Percentiles rank a stretch among this genome's conserved stretches.
phyloP scores from a whole-genome alignment of 2,113 vertebrate species.

The Choloepus hoffmanni region DNA sequence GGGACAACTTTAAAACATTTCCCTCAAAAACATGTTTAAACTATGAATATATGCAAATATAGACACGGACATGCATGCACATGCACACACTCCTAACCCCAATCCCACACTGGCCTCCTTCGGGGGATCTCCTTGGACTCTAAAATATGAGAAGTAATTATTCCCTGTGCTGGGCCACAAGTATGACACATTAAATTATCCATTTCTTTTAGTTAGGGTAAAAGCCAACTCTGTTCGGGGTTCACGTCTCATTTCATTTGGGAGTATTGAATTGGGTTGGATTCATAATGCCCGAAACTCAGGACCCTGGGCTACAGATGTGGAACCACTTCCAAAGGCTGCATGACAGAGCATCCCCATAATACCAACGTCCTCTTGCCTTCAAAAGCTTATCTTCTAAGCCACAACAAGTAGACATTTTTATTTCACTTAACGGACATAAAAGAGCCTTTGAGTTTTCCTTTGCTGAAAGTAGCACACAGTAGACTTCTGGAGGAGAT shows the following conservation, averaged over 20 bases:
- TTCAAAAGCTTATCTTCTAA: background rate
- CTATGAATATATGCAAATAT: background rate
- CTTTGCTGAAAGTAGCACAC: constrained; percentile 24
- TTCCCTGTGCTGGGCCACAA: constrained; percentile 1
- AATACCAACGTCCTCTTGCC: background rate
- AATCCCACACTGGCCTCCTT: background rate
- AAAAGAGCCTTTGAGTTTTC: background rate
- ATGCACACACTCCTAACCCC: background rate
- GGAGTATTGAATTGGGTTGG: background rate
- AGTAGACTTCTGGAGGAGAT: background rate
- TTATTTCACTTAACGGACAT: background rate
- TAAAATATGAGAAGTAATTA: background rate
- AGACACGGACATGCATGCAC: background rate
- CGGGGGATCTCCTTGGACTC: background rate
- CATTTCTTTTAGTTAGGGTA: background rate
- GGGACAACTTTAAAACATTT: constrained; percentile 55
- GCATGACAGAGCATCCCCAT: background rate
- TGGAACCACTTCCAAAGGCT: background rate
- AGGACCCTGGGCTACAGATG: background rate
- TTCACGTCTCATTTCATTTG: background rate
- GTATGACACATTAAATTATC: background rate
- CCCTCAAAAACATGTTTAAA: constrained; percentile 55
- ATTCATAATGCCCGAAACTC: constrained; percentile 16
- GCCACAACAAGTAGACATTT: background rate
- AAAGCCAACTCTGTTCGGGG: background rate